Evolutionary conservation across 2,797 vertebrate species (phyloP), one percentile per base, ranked within the genome.

Genomic region (Oreonectes daqikongensis): DNA sequence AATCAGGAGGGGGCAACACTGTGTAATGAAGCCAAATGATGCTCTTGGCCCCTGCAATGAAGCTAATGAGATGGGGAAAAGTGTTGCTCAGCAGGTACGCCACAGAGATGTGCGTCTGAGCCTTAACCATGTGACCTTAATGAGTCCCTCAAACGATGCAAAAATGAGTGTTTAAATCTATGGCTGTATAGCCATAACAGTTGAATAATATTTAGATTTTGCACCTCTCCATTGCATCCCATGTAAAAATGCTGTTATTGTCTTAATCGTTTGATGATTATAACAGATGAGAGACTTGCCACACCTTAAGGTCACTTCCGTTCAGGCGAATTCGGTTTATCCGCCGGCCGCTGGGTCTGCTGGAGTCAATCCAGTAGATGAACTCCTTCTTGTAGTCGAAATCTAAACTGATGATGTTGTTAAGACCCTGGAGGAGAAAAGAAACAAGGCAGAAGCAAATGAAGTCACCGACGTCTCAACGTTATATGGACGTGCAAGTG

Each of bases 321-420:
- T 99, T 99, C 84, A 99, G 93, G 38, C 92, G 94, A 93, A 99
- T 99, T 84, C 96, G 93, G 90, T 98, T 99, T 92, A 99, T 97
- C 84, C 94, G 95, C 52, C 97, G 95, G 75, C 98, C 97, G 42
- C 95, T 99, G 42, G 97, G 97, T 89, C 95, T 94, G 82, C 94
- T 98, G 69, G 96, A 97, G 92, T 99, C 98, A 86, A 99, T 96
- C 98, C 98, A 99, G 80, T 99, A 99, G 87, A 99, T 95, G 64
- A 97, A 98, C 87, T 99, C 96, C 87, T 98, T 98, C 90, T 94
- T 97, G 83, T 98, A 98, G 93, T 99, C 97, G 84, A 99, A 99
- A 87, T 99, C 98, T 87, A 98, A 92, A 85, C 96, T 96, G 88
- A 99, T 95, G 87, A 98, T 96, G 90, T 97, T 99, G 92, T 97